Percentiles rank a stretch among this genome's conserved stretches.
phyloP scores from a whole-genome alignment of 2,113 vertebrate genomes.

The Gasterosteus nipponicus region DNA sequence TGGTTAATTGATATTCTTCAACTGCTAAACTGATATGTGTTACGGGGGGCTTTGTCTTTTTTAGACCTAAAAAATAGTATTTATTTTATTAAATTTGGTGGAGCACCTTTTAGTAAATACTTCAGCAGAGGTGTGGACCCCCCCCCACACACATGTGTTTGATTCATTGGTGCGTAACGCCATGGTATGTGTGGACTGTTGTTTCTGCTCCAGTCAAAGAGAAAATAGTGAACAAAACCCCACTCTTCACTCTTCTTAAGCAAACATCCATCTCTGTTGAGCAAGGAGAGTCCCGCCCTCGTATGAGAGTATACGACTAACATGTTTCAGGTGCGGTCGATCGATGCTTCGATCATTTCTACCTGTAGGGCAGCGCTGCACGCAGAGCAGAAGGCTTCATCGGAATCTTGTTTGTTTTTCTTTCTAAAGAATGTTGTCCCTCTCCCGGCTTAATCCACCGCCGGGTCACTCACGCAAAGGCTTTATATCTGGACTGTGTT shows the following conservation, averaged over 20 bases:
- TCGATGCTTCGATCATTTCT: not conserved
- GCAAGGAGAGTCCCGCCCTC: not conserved
- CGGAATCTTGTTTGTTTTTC: not conserved
- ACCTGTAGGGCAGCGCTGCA: not conserved
- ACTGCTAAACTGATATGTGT: no score
- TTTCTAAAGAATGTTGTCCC: not conserved
- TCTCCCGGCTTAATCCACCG: not conserved
- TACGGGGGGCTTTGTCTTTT: no score
- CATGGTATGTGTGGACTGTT: conserved; percentile 24
- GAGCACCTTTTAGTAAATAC: not conserved
- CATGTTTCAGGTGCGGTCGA: not conserved
- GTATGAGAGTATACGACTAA: not conserved
- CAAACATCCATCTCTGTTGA: conserved; percentile 47
- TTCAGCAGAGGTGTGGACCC: not conserved
- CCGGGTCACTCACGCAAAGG: not conserved
- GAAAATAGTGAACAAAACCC: conserved; percentile 41
- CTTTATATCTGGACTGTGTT: conserved; percentile 20
- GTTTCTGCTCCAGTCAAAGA: conserved; percentile 34
- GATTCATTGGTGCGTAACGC: not conserved
- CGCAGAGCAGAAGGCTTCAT: not conserved
- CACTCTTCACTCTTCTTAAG: conserved; percentile 58
- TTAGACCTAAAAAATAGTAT: not conserved
- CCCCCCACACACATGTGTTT: not conserved
- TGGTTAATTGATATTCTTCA: no score
- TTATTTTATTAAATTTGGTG: not conserved